Conservation (phyloP, 2,113 vertebrate genomes). For the Bombycilla garrulus region DNA sequence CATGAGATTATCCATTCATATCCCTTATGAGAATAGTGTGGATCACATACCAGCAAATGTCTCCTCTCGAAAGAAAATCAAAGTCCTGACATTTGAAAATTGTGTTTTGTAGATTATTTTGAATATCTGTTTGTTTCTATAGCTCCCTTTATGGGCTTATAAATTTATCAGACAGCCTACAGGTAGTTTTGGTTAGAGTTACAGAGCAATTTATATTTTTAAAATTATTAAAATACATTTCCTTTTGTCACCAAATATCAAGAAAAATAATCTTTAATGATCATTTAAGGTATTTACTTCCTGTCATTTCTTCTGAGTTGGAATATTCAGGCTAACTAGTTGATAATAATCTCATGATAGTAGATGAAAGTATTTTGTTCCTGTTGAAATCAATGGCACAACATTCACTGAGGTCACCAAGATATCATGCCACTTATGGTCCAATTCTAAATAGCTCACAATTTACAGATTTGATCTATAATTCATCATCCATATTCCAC, state of each 20-base stretch:
- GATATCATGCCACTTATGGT: neutral
- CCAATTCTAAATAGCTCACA: neutral
- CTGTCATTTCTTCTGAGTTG: neutral
- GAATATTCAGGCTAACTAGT: neutral
- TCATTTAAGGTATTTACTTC: neutral
- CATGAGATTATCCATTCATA: neutral
- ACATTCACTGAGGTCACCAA: neutral
- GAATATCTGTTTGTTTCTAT: neutral
- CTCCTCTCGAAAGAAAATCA: neutral
- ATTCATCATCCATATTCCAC: neutral
- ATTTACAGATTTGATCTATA: neutral
- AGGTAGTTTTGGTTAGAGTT: neutral
- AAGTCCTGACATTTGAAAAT: neutral
- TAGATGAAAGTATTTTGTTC: neutral
- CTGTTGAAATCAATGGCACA: neutral
- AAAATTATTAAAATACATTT: neutral
- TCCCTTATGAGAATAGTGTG: neutral
- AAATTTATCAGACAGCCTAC: neutral
- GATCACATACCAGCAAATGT: neutral
- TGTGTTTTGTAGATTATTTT: neutral
- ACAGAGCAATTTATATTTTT: neutral
- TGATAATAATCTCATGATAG: neutral
- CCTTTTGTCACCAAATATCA: neutral
- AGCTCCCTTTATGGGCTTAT: neutral
- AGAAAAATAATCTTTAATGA: neutral